Percentiles rank a stretch among this genome's conserved stretches.
Evolutionary conservation across 2,113 vertebrate species (phyloP).

Genomic region (Bubo scandiacus): DNA sequence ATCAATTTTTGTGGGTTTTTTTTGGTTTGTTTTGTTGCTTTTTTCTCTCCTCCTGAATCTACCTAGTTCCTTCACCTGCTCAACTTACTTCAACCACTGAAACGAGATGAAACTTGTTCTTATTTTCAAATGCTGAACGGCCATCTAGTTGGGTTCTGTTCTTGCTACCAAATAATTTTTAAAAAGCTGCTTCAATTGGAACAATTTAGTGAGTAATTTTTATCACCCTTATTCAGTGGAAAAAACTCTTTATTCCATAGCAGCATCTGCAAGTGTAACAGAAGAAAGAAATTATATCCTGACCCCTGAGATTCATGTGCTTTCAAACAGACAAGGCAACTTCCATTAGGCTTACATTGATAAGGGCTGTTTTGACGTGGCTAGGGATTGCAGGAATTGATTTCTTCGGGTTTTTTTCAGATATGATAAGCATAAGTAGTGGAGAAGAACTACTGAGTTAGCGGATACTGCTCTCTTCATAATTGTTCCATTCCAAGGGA

Average conservation of each 20-base stretch:
- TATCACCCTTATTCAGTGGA: background rate
- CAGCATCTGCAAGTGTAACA: background rate
- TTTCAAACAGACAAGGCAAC: background rate
- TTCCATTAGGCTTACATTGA: background rate
- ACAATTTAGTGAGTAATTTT: background rate
- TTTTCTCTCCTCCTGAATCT: background rate
- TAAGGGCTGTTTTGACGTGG: background rate
- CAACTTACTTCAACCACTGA: background rate
- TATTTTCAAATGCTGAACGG: background rate
- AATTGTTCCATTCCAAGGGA: background rate
- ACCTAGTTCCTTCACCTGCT: background rate
- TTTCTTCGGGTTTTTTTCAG: background rate
- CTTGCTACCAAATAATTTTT: background rate
- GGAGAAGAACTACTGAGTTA: background rate
- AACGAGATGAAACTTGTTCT: background rate
- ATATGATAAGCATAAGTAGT: background rate
- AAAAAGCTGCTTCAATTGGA: background rate
- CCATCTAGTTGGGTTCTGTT: background rate
- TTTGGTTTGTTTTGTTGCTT: background rate
- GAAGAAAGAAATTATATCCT: background rate
- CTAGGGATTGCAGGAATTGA: constrained; percentile 3
- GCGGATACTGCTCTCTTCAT: background rate
- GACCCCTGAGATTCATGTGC: background rate
- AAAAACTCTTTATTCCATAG: background rate
- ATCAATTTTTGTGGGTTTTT: background rate